Percentiles rank a stretch among this genome's conserved stretches.
phyloP scores from a whole-genome alignment of 2,113 vertebrate species.

The Motacilla alba region DNA sequence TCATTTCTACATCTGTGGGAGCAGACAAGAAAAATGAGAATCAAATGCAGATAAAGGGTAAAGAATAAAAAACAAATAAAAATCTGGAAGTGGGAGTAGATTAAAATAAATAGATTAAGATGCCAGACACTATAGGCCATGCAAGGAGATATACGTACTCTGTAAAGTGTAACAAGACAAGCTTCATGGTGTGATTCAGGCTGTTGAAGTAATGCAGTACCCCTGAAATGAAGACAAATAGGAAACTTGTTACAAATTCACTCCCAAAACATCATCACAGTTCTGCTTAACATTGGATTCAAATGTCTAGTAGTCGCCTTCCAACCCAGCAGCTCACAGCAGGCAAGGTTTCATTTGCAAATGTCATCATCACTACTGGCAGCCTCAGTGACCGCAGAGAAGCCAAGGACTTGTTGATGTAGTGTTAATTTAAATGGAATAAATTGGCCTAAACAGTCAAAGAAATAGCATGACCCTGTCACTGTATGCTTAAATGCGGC shows the following conservation, averaged over 20 bases:
- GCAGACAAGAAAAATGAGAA: not conserved
- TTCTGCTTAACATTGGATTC: not conserved
- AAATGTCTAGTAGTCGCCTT: not conserved
- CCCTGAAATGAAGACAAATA: not conserved
- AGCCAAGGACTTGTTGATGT: not conserved
- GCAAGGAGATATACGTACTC: not conserved
- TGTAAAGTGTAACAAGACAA: not conserved
- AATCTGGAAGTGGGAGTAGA: not conserved
- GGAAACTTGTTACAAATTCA: not conserved
- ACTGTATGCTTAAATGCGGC: not conserved
- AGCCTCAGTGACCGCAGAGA: not conserved
- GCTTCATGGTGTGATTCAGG: not conserved
- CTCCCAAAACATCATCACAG: not conserved
- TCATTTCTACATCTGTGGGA: not conserved
- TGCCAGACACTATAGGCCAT: not conserved
- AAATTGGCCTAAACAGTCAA: not conserved
- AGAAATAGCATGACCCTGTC: not conserved
- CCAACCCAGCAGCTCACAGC: slow-evolving; percentile 38
- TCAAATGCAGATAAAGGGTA: not conserved
- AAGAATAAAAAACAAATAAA: not conserved
- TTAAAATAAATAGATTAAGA: not conserved
- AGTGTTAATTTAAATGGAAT: slow-evolving; percentile 38
- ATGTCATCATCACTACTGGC: not conserved
- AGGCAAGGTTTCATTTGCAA: not conserved
- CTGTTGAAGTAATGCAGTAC: not conserved